Conservation (phyloP, 2,113 vertebrate species). For the Eulacestoma nigropectus region DNA sequence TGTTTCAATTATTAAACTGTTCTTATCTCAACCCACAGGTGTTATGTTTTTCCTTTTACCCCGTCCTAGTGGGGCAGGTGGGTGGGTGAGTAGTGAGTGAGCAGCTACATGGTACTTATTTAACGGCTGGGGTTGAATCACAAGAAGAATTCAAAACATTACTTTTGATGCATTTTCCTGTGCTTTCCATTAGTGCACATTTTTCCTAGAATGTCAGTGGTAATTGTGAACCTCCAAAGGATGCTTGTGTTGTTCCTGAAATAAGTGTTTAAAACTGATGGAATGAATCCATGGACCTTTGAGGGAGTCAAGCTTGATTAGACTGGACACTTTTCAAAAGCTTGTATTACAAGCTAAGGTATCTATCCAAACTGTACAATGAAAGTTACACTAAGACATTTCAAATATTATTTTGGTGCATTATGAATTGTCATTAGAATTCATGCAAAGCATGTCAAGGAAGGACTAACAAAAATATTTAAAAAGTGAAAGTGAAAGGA, state of each 20-base stretch:
- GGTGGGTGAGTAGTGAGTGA: background rate
- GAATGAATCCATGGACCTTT: background rate
- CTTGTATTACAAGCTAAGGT: background rate
- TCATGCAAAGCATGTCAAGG: background rate
- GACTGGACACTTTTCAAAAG: background rate
- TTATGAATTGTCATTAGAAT: background rate
- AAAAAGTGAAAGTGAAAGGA: background rate
- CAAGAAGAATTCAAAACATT: background rate
- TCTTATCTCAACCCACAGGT: background rate
- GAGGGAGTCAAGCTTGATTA: background rate
- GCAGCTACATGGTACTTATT: too few relatives aligned
- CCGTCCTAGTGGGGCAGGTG: accelerated
- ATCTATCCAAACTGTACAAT: background rate
- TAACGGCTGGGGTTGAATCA: background rate
- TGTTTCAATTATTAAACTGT: background rate
- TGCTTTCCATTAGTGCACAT: background rate
- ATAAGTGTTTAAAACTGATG: background rate
- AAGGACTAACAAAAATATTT: background rate
- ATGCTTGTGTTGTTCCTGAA: background rate
- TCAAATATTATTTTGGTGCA: background rate
- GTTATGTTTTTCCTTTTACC: background rate
- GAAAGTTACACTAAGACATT: background rate
- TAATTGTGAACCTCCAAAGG: background rate
- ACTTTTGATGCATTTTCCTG: background rate
- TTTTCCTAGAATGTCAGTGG: background rate